Evolutionary conservation across 2,888 invertebrate species (phyloP).

Genomic region (Nemoura dubitans): DNA sequence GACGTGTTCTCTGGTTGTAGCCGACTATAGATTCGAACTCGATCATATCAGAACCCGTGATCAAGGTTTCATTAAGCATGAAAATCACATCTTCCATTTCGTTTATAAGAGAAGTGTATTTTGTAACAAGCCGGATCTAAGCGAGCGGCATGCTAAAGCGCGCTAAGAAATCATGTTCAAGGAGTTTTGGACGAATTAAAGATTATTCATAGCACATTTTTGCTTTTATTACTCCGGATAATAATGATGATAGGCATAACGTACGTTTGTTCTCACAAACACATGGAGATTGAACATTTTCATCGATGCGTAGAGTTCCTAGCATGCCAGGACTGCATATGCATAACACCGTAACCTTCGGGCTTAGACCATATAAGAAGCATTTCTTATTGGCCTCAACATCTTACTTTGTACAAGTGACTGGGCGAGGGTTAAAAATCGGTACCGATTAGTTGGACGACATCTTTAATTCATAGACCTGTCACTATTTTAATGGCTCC

Average conservation of each 20-base stretch:
- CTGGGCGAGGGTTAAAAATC: neutral
- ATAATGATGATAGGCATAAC: slow-evolving; percentile 12
- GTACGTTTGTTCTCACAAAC: neutral
- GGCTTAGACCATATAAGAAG: neutral
- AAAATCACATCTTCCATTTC: neutral
- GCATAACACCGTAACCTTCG: neutral
- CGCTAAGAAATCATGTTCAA: neutral
- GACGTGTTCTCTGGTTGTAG: too few species aligned
- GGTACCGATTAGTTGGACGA: neutral
- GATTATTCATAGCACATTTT: slow-evolving; percentile 35
- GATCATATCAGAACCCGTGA: neutral
- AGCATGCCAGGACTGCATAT: neutral
- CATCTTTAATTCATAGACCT: slow-evolving; percentile 12
- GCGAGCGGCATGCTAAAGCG: neutral
- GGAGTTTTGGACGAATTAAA: slow-evolving; percentile 22
- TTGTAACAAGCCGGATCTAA: neutral
- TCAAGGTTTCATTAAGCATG: neutral
- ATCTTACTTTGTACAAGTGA: neutral
- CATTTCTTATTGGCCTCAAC: neutral
- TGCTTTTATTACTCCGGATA: neutral
- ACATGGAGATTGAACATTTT: neutral
- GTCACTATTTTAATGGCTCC: neutral
- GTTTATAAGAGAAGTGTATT: neutral
- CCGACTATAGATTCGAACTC: too few species aligned
- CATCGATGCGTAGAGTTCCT: neutral